Evolutionary conservation across 2,797 vertebrate genomes (phyloP), one percentile per base, ranked within the genome.

Genomic region (Urocyon cinereoargenteus): DNA sequence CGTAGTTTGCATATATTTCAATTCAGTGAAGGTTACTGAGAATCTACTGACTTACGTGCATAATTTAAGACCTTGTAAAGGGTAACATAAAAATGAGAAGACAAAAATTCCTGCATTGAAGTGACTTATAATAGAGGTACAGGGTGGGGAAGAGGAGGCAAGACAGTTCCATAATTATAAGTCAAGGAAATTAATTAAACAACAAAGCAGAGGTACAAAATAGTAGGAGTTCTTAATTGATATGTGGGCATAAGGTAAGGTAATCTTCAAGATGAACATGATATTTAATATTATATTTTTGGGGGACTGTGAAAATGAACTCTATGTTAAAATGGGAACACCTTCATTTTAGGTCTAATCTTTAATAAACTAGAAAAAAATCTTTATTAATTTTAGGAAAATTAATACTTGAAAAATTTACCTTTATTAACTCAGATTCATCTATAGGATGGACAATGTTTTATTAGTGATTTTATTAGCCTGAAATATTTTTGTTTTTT

Each of bases 371-470:
- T 72, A 91, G 34, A 70, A 89, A 94, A 51, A 72, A 21, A 61
- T 3, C 5, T 84, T 79, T 90, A 90, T 40, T 45, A 93, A 79
- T 70, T 79, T 70, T 70, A 59, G 15, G 24, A 79, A 68, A 93
- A 45, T 40, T 45, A 28, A 49, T 85, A 89, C n/a, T 16, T 78
- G 21, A 77, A 61, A 84, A 61, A 18, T 24, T 81, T 77, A 68
- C 12, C 18, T 94, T 57, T 73, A 57, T 87, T 62, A 97, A 92
- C n/a, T 87, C 55, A 78, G 49, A 78, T 81, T n/a, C 6, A 61
- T 77, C 70, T 92, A 3, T 68, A 72, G 90, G 31, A 73, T 68
- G 36, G 83, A 64, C 2, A 64, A 5, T 55, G 1, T 13, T 77
- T 85, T 73, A 22, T 49, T 92, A 51, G 8, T 90, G 68, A 87